Percentiles rank a stretch among this genome's conserved stretches.
Conservation (phyloP, 1,140 invertebrate species). For the Mycetomoellerius zeteki region DNA sequence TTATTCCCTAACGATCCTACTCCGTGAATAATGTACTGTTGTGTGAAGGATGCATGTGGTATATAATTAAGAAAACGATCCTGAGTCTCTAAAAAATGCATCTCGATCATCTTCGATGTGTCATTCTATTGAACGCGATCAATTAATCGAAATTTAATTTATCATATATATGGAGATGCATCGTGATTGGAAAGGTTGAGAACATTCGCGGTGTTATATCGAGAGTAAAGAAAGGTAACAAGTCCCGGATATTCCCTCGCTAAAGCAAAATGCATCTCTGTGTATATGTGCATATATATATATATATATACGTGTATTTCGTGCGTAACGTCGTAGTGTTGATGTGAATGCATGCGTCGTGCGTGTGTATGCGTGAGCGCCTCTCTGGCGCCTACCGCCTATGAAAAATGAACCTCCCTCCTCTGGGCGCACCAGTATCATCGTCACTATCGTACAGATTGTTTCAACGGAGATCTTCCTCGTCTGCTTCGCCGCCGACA, state of each 20-base stretch:
- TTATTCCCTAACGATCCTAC: slow-evolving; percentile 23
- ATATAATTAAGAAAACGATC: slow-evolving; percentile 23
- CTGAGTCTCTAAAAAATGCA: background rate
- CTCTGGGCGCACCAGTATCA: slow-evolving; percentile 71
- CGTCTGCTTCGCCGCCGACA: slow-evolving; percentile 37
- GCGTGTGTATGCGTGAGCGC: slow-evolving; percentile 76
- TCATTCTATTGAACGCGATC: slow-evolving; percentile 10
- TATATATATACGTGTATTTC: background rate
- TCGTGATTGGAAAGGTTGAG: slow-evolving; percentile 42
- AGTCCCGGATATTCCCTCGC: slow-evolving; percentile 59
- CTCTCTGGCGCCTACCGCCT: slow-evolving; percentile 82
- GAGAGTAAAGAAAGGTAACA: slow-evolving; percentile 62
- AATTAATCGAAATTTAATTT: background rate
- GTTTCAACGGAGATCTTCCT: slow-evolving; percentile 62
- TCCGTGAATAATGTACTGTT: background rate
- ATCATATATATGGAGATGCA: background rate
- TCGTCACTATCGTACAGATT: slow-evolving; percentile 69
- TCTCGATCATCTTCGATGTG: background rate
- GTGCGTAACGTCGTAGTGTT: slow-evolving; percentile 17
- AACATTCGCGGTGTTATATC: slow-evolving; percentile 58
- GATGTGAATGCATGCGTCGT: slow-evolving; percentile 47
- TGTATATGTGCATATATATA: background rate
- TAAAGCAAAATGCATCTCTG: slow-evolving; percentile 55
- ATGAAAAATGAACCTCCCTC: slow-evolving; percentile 84
- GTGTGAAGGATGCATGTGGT: background rate